Base-by-base conservation (phyloP, 2,113 vertebrate species). In the Cebidichthys violaceus region DNA sequence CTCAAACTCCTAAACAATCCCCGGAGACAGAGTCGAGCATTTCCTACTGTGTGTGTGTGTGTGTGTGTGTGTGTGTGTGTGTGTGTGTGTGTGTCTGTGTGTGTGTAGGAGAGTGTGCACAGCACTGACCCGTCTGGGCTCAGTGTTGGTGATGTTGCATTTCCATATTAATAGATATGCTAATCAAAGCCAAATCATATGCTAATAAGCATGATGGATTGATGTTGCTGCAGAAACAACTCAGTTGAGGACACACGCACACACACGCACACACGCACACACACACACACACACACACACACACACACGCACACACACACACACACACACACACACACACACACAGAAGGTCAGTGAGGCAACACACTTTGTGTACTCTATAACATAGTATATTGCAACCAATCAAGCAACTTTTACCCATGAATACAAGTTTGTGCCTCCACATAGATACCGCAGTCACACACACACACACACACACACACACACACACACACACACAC, bases 111-210 rank as follows among this genome's bases (percentile, higher is more conserved):
- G 37, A 55, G 27, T 13, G 59, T 54, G 72, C 73, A 67, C 52
- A 86, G 75, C 22, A 77, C 72, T 35, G 35, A 76, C 73, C 72
- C 17, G 60, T 80, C 81, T 81, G 47, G 73, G 67, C 75, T 85
- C 77, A 55, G 68, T 72, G 86, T 85, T 82, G 84, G 78, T 84
- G 81, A 90, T 88, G 86, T 80, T 5, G 33, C 64, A 94, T 94
- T 93, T 94, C 88, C 94, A 94, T 94, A 90, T 93, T 94, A 91
- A 94, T 95, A 87, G 83, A 80, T 90, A 93, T 95, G 93, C 91
- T 93, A 95, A 95, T 95, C 83, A 85, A 76, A 90, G 77, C 76
- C 79, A 86, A 90, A 91, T 77, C 77, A 77, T 84, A 94, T 94
- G 93, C 88, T 94, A 95, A 95, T 95, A 65, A 92, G 90, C 20